Evolutionary conservation across 2,113 vertebrate genomes (phyloP).

Genomic region (Vombatus ursinus): DNA sequence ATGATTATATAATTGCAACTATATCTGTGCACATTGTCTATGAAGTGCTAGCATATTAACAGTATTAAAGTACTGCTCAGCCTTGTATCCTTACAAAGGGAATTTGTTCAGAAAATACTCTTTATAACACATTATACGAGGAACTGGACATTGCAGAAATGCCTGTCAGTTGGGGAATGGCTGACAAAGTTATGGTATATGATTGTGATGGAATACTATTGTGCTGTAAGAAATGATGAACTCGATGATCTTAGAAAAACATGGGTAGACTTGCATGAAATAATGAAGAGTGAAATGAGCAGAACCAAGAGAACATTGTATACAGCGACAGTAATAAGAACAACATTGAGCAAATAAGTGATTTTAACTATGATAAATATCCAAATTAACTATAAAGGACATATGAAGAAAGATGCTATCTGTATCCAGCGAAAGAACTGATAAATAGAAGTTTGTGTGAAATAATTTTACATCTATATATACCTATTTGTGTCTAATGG

Average conservation of each 20-base stretch:
- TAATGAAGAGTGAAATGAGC: neutral
- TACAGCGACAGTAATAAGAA: neutral
- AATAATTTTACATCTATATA: neutral
- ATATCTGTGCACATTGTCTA: neutral
- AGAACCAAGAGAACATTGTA: neutral
- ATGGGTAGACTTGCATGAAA: neutral
- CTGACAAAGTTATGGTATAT: neutral
- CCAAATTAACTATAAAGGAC: neutral
- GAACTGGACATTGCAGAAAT: slow-evolving; percentile 67
- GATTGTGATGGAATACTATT: neutral
- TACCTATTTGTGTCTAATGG: too few relatives aligned
- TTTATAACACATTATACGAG: slow-evolving; percentile 68
- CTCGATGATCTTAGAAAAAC: neutral
- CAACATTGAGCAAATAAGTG: neutral
- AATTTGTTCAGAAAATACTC: slow-evolving; percentile 55
- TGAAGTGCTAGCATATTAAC: neutral
- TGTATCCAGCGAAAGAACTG: neutral
- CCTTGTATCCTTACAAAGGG: slow-evolving; percentile 36
- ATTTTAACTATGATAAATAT: neutral
- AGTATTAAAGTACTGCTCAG: neutral
- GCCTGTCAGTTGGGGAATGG: slow-evolving; percentile 53
- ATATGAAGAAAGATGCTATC: neutral
- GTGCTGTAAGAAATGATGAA: neutral
- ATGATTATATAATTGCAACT: neutral
- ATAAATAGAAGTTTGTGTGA: neutral